Conservation (phyloP, 1,140 invertebrate species). For the Zaprionus kolodkinae region DNA sequence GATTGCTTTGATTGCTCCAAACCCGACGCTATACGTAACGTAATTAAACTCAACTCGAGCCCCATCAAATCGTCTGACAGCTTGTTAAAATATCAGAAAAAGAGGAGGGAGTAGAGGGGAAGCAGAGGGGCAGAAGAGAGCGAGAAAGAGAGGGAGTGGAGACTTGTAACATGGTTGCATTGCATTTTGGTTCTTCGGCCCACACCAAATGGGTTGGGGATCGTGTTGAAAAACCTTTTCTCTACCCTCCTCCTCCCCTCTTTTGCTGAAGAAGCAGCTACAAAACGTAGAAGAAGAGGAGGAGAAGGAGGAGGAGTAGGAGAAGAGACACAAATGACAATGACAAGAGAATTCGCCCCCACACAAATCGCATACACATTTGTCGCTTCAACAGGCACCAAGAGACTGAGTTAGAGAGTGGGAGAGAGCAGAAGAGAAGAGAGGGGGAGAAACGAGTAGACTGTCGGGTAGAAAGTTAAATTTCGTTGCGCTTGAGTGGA, state of each 20-base stretch:
- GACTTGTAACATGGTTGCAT: constrained; percentile 24
- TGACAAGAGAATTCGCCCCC: constrained; percentile 57
- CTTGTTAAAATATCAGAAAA: constrained; percentile 42
- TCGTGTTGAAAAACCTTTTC: constrained; percentile 39
- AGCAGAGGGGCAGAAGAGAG: neutral
- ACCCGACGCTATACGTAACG: constrained; percentile 11
- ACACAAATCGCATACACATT: constrained; percentile 61
- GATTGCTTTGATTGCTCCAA: constrained; percentile 32
- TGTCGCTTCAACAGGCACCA: constrained; percentile 72
- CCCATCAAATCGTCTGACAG: constrained; percentile 42
- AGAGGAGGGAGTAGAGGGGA: neutral
- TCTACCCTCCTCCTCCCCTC: neutral
- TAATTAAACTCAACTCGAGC: constrained; percentile 37
- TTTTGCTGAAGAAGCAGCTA: neutral
- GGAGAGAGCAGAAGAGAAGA: constrained; percentile 1
- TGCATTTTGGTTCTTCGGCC: constrained; percentile 2
- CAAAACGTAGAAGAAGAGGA: neutral
- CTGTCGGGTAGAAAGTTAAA: neutral
- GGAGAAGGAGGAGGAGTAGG: neutral
- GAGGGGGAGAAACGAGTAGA: neutral
- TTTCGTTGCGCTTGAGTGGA: constrained; percentile 41
- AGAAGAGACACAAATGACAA: constrained; percentile 34
- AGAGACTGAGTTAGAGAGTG: constrained; percentile 23
- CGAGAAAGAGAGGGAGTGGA: neutral
- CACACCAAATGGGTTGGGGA: constrained; percentile 38